These are phyloP conservation scores for Spondyliosoma cantharus DNA, from an alignment of 2,797 vertebrate species.

Conservation along the genomic window DNA sequence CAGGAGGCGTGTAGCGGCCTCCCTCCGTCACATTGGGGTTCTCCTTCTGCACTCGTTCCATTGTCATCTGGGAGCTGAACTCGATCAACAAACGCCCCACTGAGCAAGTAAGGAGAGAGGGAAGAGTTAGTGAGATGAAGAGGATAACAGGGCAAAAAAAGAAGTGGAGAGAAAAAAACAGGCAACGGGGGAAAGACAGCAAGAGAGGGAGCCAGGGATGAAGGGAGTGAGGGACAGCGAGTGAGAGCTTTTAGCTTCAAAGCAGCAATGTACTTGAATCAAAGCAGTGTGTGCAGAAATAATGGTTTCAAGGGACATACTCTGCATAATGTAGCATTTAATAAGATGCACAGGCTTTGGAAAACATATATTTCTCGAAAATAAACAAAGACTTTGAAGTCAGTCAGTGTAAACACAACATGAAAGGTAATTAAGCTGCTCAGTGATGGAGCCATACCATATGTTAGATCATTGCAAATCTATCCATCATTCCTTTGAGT, in stretches of 20 bases:
- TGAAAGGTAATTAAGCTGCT: slow-evolving; percentile 61
- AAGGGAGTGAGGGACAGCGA: slow-evolving; percentile 32
- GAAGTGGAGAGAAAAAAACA: not conserved
- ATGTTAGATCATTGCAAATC: slow-evolving; percentile 46
- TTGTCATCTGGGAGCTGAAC: slow-evolving; percentile 97
- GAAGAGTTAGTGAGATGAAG: slow-evolving; percentile 36
- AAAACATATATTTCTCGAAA: slow-evolving; percentile 60
- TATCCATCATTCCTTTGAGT: slow-evolving; percentile 48
- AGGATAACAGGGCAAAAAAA: slow-evolving; percentile 39
- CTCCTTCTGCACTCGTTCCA: slow-evolving; percentile 96
- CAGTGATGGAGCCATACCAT: slow-evolving; percentile 40
- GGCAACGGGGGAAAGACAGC: slow-evolving; percentile 21
- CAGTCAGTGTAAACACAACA: slow-evolving; percentile 55
- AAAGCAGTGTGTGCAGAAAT: slow-evolving; percentile 66
- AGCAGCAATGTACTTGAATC: slow-evolving; percentile 53
- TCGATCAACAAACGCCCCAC: slow-evolving; percentile 98
- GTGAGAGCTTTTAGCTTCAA: slow-evolving; percentile 65
- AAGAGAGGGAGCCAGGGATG: slow-evolving; percentile 30
- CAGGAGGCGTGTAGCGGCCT: slow-evolving; percentile 91
- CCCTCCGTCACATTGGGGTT: slow-evolving; percentile 96
- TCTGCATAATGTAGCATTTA: slow-evolving; percentile 66
- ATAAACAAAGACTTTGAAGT: slow-evolving; percentile 73
- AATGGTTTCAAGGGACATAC: slow-evolving; percentile 58
- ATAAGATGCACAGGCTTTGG: slow-evolving; percentile 59
- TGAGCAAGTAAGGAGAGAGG: slow-evolving; percentile 68